phyloP scores from a whole-genome alignment of 2,113 vertebrate genomes.

The Dermatemys mawii region DNA sequence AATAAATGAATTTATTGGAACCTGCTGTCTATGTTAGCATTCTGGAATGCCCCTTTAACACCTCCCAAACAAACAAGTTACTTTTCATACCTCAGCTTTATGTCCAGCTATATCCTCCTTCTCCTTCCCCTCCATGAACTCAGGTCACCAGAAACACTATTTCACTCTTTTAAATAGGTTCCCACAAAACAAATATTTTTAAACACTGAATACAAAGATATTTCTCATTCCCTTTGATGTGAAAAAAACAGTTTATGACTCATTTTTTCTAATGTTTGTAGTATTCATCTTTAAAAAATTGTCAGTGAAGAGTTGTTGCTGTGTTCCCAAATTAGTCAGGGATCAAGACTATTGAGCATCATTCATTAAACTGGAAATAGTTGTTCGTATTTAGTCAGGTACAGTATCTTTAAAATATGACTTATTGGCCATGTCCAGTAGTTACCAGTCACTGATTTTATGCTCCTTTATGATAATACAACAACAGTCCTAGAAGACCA shows the following conservation, averaged over 20 bases:
- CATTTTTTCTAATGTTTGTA: background rate
- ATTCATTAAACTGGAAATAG: background rate
- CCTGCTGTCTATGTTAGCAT: background rate
- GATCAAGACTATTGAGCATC: background rate
- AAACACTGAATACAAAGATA: fast-evolving
- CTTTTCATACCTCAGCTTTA: background rate
- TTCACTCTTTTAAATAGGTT: background rate
- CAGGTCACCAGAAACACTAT: background rate
- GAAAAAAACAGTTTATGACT: background rate
- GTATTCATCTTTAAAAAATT: background rate
- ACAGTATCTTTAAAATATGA: background rate
- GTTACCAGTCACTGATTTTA: fast-evolving
- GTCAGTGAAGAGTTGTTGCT: background rate
- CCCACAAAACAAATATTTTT: background rate
- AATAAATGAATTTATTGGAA: background rate
- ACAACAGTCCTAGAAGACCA: background rate
- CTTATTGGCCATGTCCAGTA: background rate
- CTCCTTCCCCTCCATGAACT: background rate
- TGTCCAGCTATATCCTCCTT: background rate
- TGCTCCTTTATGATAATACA: background rate
- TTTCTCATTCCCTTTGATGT: background rate
- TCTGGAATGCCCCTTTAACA: background rate
- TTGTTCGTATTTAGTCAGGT: background rate
- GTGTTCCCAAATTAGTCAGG: background rate
- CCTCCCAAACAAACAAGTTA: background rate